Percentiles rank a stretch among this genome's conserved stretches.
Evolutionary conservation across 30 jellyfish, hydroid and myxozoan species (phyloP).

Genomic region (Hydractinia echinata): DNA sequence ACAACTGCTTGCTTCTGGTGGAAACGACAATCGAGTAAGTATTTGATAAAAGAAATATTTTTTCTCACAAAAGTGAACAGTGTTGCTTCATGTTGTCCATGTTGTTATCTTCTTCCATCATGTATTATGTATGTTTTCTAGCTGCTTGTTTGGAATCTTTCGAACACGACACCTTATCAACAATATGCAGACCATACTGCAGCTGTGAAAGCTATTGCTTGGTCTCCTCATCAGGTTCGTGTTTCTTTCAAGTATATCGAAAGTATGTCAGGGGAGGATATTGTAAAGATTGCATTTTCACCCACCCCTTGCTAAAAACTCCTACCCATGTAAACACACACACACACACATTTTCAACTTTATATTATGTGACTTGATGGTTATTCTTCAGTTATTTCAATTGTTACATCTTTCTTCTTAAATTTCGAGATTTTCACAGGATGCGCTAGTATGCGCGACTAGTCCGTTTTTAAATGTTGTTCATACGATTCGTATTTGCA

Average conservation of each 20-base stretch:
- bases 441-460: too few species aligned
- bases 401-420: too few species aligned
- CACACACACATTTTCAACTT: too few species aligned
- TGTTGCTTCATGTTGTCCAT: slow-evolving; percentile 1
- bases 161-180: slow-evolving; percentile 76
- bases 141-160: slow-evolving; percentile 84
- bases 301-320: too few species aligned
- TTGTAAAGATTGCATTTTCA: too few species aligned
- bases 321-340: too few species aligned
- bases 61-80: neutral
- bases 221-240: slow-evolving; percentile 98
- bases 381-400: too few species aligned
- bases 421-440: too few species aligned
- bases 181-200: slow-evolving; percentile 95
- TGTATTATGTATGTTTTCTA: neutral
- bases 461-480: too few species aligned
- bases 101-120: neutral
- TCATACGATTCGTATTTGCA: too few species aligned
- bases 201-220: slow-evolving; percentile 95
- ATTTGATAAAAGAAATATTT: neutral
- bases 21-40: slow-evolving; percentile 83
- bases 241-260: neutral
- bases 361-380: too few species aligned
- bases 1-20: slow-evolving; percentile 93
- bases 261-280: too few species aligned